Evolutionary conservation across 2,113 vertebrate species (phyloP).

Genomic region (Lycocorax pyrrhopterus): DNA sequence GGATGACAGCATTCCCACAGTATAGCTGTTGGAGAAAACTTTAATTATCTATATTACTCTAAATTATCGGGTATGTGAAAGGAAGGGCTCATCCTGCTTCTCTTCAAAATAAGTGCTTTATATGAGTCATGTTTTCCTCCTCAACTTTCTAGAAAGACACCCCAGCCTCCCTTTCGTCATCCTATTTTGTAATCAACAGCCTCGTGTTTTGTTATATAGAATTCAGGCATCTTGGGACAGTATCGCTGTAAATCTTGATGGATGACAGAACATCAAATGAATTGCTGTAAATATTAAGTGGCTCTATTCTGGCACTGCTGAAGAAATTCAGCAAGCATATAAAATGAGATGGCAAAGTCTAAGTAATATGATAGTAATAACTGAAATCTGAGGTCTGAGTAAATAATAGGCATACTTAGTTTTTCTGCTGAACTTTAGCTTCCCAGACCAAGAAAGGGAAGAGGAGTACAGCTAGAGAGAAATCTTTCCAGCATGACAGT

Average conservation of each 20-base stretch:
- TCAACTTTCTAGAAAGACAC: background rate
- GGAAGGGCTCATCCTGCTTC: background rate
- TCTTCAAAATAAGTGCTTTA: background rate
- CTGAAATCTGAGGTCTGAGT: background rate
- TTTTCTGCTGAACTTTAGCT: background rate
- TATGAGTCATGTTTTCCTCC: conserved; percentile 22
- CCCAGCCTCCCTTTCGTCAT: background rate
- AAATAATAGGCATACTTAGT: background rate
- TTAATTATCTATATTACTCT: background rate
- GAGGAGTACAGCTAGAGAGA: background rate
- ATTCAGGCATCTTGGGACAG: conserved; percentile 15
- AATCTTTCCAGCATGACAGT: background rate
- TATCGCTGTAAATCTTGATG: conserved; percentile 27
- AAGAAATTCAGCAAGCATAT: background rate
- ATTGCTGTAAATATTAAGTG: conserved; percentile 62
- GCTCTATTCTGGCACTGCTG: conserved; percentile 3
- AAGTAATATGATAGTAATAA: background rate
- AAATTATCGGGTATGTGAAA: background rate
- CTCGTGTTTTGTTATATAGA: conserved; percentile 29
- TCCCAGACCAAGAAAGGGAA: background rate
- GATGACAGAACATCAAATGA: conserved; percentile 41
- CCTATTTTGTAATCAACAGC: conserved; percentile 35
- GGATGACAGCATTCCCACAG: background rate
- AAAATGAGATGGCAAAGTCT: background rate
- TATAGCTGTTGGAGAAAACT: background rate